Conservation (phyloP, 2,888 invertebrate genomes). For the Myopa testacea region DNA sequence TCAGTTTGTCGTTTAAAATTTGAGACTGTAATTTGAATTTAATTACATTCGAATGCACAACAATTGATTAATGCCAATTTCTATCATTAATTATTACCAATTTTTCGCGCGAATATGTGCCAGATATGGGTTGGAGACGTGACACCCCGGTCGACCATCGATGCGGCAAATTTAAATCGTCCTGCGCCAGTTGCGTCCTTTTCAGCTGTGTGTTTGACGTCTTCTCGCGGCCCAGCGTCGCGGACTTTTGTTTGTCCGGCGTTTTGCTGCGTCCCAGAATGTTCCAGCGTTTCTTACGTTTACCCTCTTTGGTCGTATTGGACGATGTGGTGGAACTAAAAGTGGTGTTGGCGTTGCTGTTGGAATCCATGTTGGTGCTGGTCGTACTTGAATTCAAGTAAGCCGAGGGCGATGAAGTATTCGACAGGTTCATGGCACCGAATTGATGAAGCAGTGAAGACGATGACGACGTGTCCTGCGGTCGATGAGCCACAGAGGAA, state of each 20-base stretch:
- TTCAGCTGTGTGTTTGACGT: conserved; percentile 65
- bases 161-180: conserved; percentile 71
- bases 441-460: conserved; percentile 57
- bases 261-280: conserved; percentile 76
- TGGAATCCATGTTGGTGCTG: conserved; percentile 51
- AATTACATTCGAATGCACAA: neutral
- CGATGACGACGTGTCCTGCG: conserved; percentile 49
- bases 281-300: conserved; percentile 76
- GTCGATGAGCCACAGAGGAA: conserved; percentile 16
- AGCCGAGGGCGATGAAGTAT: conserved; percentile 52
- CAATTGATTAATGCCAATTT: neutral
- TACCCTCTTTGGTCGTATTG: conserved; percentile 70
- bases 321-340: conserved; percentile 52
- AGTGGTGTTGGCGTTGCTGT: conserved; percentile 42
- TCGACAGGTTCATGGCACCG: conserved; percentile 62
- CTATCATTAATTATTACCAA: conserved; percentile 71
- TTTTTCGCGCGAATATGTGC: conserved; percentile 83
- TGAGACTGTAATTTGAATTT: conserved; percentile 70
- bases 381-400: conserved; percentile 6
- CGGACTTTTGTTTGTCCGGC: conserved; percentile 73
- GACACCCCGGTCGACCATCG: conserved; percentile 81
- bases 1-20: conserved; percentile 76
- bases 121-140: conserved; percentile 78
- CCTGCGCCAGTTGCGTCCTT: conserved; percentile 64
- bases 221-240: conserved; percentile 77